Base-by-base conservation (phyloP, 2,113 vertebrate genomes). In the Alaudala cheleensis region DNA sequence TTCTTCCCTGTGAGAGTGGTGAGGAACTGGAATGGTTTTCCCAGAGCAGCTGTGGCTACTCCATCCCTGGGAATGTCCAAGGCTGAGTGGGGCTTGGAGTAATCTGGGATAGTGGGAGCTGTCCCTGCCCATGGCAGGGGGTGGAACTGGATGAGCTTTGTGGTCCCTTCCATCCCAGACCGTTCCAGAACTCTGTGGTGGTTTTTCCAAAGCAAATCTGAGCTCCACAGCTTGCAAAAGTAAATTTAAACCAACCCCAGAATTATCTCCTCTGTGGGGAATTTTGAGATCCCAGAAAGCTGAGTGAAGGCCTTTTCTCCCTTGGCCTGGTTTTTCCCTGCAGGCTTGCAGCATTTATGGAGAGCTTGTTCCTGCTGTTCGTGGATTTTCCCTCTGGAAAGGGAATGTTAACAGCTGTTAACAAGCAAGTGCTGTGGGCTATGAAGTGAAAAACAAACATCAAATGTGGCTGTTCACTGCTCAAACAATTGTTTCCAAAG, bases 391-490 rank as follows among this genome's bases (percentile, higher is more conserved):
- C 23, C 92, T 65, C 47, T 26, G 14, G 70, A 71, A 81, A 67
- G 49, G 81, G 34, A 90, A 49, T 4, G 61, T 73, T 74, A 81
- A 66, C 90, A 94, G 92, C 57, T 87, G 93, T 91, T 83, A 94
- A 86, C 78, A 64, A 91, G 82, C 33, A 57, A 84, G 33, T 2
- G 26, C 81, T 81, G 33, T 23, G 74, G 81, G 90, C 70, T 84
- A 14, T 28, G 24, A 74, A 34, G 60, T 67, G 84, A 74, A 78
- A 87, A 76, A 39, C 77, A 78, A 91, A 88, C 58, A n/a, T 23
- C n/a, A 78, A 54, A 50, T 28, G 34, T 53, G 84, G 51, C 62
- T 49, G n/a, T 57, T 92, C 18, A 2, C 78, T 79, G 23, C 65
- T 51, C 25, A 73, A 80, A 44, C 66, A n/a, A 25, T 80, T 51